A percentile compares a stretch with the other conserved stretches of the same genome.
Conservation (phyloP, 1,140 invertebrate species). For the Pygmarrhopalites habei region DNA sequence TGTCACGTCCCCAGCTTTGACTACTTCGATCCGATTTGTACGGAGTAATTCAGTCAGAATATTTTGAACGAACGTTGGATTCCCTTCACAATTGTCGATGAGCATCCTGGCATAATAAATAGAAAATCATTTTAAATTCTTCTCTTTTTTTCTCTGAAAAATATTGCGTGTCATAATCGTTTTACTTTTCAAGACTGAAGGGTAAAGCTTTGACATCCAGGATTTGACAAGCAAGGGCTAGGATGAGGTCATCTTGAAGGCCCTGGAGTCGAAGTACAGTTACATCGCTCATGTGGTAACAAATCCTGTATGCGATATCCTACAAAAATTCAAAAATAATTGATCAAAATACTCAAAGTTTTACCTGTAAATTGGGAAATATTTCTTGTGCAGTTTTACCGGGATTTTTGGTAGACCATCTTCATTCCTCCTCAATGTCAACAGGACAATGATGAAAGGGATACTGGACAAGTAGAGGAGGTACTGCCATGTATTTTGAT, state of each 20-base stretch:
- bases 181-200: background rate
- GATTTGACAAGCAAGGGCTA: background rate
- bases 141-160: background rate
- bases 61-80: background rate
- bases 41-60: background rate
- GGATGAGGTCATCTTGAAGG: background rate
- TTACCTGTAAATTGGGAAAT: too few species aligned
- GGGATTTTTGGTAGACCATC: background rate
- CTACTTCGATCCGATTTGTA: background rate
- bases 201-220: background rate
- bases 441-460: background rate
- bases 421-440: background rate
- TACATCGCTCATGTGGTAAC: background rate
- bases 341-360: too few species aligned
- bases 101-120: background rate
- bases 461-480: background rate
- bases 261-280: background rate
- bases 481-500: background rate
- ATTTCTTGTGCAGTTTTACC: too few species aligned
- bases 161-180: background rate
- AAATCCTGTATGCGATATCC: background rate
- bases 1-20: background rate
- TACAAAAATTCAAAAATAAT: too few species aligned
- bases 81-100: background rate
- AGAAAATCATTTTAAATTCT: background rate